These are phyloP conservation scores for Paramuricea clavata DNA, from an alignment of 92 coral and sea anemone species.

Conservation along the genomic window DNA sequence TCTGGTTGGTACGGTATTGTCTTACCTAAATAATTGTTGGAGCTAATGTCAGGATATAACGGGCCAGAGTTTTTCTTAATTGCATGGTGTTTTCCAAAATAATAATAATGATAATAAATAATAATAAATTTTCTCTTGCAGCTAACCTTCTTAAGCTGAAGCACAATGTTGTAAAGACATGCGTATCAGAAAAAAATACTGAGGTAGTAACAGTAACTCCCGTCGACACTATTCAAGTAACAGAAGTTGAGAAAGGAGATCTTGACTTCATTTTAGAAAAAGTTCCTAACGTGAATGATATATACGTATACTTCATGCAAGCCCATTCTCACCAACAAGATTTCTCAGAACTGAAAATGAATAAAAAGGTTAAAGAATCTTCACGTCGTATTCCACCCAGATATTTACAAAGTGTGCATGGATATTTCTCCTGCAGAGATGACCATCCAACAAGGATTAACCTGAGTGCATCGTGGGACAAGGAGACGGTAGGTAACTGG, in stretches of 20 bases:
- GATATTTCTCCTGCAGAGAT: conserved; percentile 19
- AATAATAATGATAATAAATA: too few relatives aligned
- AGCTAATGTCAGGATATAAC: too few relatives aligned
- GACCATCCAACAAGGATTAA: conserved; percentile 14
- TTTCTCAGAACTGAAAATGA: conserved; percentile 16
- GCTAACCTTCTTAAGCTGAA: background rate
- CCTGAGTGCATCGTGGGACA: conserved; percentile 16
- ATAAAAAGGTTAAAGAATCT: background rate
- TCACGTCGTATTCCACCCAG: conserved; percentile 8
- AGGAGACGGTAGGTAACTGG: background rate
- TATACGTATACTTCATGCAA: conserved; percentile 15
- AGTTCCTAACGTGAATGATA: background rate
- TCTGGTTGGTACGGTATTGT: too few relatives aligned
- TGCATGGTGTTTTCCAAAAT: background rate
- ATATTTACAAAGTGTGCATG: conserved; percentile 20
- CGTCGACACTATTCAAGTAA: background rate
- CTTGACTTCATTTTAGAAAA: background rate
- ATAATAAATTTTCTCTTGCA: background rate
- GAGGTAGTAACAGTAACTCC: background rate
- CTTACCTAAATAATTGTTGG: too few relatives aligned
- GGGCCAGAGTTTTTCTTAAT: background rate
- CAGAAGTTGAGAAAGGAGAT: background rate
- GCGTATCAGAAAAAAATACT: background rate
- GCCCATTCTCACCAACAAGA: conserved; percentile 13
- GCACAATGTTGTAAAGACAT: background rate